Conservation (phyloP, 2,797 vertebrate species). For the Sebastes iracundus region DNA sequence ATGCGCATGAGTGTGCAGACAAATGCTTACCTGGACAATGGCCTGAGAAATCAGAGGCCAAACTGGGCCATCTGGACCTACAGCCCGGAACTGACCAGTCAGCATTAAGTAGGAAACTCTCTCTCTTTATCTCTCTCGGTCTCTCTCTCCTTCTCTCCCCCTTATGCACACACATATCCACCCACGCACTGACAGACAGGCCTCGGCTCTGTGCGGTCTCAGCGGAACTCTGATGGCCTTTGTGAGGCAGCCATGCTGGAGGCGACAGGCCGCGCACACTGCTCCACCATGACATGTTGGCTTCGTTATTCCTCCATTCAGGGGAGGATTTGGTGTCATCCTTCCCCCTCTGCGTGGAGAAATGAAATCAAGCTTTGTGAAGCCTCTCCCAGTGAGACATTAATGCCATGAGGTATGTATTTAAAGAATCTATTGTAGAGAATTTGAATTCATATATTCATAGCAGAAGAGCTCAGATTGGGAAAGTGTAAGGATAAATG, state of each 20-base stretch:
- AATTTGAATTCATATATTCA: slow-evolving; percentile 34
- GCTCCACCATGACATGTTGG: slow-evolving; percentile 60
- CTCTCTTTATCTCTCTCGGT: not conserved
- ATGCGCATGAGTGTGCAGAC: not conserved
- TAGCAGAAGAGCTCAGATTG: slow-evolving; percentile 1
- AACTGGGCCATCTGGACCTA: slow-evolving; percentile 71
- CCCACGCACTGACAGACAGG: slow-evolving; percentile 62
- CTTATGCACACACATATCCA: slow-evolving; percentile 39
- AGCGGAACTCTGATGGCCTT: slow-evolving; percentile 64
- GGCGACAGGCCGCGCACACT: slow-evolving; percentile 53
- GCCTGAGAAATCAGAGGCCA: slow-evolving; percentile 63
- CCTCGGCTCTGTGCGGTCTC: slow-evolving; percentile 49
- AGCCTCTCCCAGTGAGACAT: slow-evolving; percentile 32
- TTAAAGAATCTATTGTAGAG: slow-evolving; percentile 28
- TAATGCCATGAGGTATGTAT: slow-evolving; percentile 22
- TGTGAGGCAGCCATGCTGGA: slow-evolving; percentile 68
- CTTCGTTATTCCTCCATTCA: slow-evolving; percentile 67
- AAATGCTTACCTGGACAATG: slow-evolving; percentile 51
- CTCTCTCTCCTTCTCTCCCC: not conserved
- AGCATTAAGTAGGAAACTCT: slow-evolving; percentile 56
- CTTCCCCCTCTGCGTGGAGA: slow-evolving; percentile 40
- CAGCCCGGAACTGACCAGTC: slow-evolving; percentile 64
- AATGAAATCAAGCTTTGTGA: slow-evolving; percentile 51
- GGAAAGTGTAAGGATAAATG: not conserved
- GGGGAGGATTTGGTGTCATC: slow-evolving; percentile 56